Base-by-base conservation (phyloP, 2,888 invertebrate species). In the Molanna angustata region DNA sequence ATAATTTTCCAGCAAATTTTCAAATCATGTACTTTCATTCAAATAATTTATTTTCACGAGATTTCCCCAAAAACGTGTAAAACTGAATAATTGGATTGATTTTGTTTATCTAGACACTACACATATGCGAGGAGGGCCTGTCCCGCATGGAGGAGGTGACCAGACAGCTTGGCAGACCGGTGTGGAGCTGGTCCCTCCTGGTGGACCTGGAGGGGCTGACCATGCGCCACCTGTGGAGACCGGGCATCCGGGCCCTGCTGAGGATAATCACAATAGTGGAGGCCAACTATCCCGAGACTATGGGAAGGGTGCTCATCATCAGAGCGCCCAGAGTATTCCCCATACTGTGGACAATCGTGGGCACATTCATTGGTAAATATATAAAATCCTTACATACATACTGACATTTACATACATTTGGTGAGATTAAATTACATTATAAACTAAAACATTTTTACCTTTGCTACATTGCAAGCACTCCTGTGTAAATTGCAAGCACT, bases 201-300 rank as follows among this genome's bases (percentile, higher is more conserved):
- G 88, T 96, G 21, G 95, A 96, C 75, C 78, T 96, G 63, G 95
- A 96, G 69, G 94, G 94, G 0, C 79, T 96, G 47, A 94, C 93
- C 70, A 94, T 96, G 94, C 80, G 95, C 2, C 95, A 96, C 72
- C 78, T 96, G 56, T 96, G 95, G 95, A 76, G 94, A 60, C 95
- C 95, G 0, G 95, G 95, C 18, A 88, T 96, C 59, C 83, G 85
- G 62, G 86, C 86, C 0, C 69, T 88, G 60, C 68, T 84, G 50
- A 68, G 82, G 54, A 80, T 82, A 65, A 77, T 77, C 11, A 74
- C 74, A 43, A 88, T 92, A 43, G 93, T 94, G 19, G 92, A 95
- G 70, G 88, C 88, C 39, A 94, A 95, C 73, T 96, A 96, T 73
- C 95, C 95, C 1, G 95, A 96, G 76, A 95, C 94, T 7, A 89